phyloP scores from a whole-genome alignment of 2,888 invertebrate species.

The Chironomus tentans region DNA sequence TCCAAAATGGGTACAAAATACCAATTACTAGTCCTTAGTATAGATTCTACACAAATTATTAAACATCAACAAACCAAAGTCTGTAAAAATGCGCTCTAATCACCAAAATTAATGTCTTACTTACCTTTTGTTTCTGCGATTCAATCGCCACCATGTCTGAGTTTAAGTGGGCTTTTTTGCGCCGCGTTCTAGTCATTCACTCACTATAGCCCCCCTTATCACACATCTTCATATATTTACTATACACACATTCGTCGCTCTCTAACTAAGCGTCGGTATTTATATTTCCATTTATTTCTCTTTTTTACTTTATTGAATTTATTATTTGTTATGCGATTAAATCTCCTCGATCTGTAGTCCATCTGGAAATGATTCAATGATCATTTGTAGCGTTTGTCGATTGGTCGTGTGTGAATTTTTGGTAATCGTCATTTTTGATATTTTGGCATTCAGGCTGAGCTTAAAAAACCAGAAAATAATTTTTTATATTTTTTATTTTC shows the following conservation, averaged over 20 bases:
- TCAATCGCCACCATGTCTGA: constrained; percentile 18
- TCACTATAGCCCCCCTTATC: neutral
- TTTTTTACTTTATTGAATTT: neutral
- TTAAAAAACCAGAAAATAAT: neutral
- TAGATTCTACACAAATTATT: too few relatives aligned
- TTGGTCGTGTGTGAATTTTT: neutral
- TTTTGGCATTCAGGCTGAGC: neutral
- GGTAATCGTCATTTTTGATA: constrained; percentile 3
- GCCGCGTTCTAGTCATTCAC: neutral
- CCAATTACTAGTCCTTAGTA: too few relatives aligned
- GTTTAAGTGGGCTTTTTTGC: constrained; percentile 8
- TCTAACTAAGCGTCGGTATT: neutral
- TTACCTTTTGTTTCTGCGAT: neutral
- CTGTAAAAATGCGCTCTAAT: too few relatives aligned
- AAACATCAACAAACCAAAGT: too few relatives aligned
- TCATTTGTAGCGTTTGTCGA: neutral
- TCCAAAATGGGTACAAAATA: too few relatives aligned
- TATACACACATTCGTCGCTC: neutral
- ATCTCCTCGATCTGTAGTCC: neutral
- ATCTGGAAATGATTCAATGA: neutral
- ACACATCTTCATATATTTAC: neutral
- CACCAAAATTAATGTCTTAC: too few relatives aligned
- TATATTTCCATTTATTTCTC: neutral
- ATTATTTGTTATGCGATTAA: neutral
- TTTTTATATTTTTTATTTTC: too few relatives aligned